A percentile compares a stretch with the other conserved stretches of the same genome.
Conservation (phyloP, 2,888 invertebrate species). For the Tubulanus polymorphus region DNA sequence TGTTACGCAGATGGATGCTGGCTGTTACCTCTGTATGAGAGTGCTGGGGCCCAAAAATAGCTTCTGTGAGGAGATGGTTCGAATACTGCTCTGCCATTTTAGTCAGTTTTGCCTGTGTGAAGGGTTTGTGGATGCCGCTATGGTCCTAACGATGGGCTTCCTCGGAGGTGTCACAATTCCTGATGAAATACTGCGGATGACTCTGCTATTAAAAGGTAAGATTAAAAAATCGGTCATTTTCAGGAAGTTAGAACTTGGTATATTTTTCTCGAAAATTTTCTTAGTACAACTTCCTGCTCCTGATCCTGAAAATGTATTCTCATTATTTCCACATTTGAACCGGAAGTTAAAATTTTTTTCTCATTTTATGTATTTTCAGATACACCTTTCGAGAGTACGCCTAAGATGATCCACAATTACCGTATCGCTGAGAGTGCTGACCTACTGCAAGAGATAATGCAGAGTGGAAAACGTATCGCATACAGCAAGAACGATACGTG, state of each 20-base stretch:
- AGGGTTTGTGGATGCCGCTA: not conserved
- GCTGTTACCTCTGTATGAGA: not conserved
- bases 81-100: not conserved
- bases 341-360: not conserved
- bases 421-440: not conserved
- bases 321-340: not conserved
- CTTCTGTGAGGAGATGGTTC: not conserved
- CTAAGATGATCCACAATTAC: not conserved
- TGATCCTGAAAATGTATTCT: not conserved
- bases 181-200: not conserved
- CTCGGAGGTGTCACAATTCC: not conserved
- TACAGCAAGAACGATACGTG: not conserved
- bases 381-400: not conserved
- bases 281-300: not conserved
- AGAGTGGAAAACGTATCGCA: not conserved
- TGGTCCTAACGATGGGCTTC: not conserved
- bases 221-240: no score
- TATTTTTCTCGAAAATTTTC: not conserved
- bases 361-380: not conserved
- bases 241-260: no score
- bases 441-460: not conserved
- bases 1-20: not conserved
- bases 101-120: not conserved
- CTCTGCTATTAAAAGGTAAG: constrained; percentile 1
- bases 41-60: not conserved